These are phyloP conservation scores for Bombus terrestris DNA, from an alignment of 1,140 invertebrate species.

Conservation along the genomic window DNA sequence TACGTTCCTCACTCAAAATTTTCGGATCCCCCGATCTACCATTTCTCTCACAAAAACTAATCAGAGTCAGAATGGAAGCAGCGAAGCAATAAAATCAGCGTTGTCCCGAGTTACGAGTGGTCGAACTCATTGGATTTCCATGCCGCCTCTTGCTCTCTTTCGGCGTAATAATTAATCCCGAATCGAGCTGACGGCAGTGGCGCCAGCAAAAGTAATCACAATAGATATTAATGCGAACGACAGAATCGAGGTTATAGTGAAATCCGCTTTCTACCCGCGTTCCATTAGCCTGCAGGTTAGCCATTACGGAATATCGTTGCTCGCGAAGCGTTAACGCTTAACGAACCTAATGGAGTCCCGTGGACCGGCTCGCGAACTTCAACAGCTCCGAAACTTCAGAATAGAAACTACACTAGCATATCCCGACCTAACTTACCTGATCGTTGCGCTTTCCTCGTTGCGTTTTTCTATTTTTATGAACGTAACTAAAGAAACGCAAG, in stretches of 20 bases:
- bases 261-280: constrained; percentile 45
- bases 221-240: constrained; percentile 48
- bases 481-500: too few relatives aligned
- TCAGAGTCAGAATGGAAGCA: not conserved
- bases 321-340: constrained; percentile 50
- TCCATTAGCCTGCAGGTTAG: constrained; percentile 39
- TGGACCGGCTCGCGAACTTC: constrained; percentile 48
- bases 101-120: not conserved
- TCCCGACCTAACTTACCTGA: constrained; percentile 20
- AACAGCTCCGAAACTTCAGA: constrained; percentile 3
- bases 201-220: constrained; percentile 46
- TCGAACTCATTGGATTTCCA: not conserved
- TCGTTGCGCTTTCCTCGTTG: constrained; percentile 45
- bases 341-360: constrained; percentile 48
- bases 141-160: not conserved
- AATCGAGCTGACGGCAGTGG: not conserved
- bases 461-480: too few relatives aligned
- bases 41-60: too few relatives aligned
- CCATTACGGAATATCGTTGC: constrained; percentile 48
- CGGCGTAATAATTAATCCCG: constrained; percentile 34
- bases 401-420: not conserved
- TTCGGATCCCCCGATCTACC: not conserved
- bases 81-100: constrained; percentile 8
- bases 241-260: constrained; percentile 34
- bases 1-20: not conserved